Evolutionary conservation across 1,140 invertebrate genomes (phyloP).

Genomic region (Drosophila tristis): DNA sequence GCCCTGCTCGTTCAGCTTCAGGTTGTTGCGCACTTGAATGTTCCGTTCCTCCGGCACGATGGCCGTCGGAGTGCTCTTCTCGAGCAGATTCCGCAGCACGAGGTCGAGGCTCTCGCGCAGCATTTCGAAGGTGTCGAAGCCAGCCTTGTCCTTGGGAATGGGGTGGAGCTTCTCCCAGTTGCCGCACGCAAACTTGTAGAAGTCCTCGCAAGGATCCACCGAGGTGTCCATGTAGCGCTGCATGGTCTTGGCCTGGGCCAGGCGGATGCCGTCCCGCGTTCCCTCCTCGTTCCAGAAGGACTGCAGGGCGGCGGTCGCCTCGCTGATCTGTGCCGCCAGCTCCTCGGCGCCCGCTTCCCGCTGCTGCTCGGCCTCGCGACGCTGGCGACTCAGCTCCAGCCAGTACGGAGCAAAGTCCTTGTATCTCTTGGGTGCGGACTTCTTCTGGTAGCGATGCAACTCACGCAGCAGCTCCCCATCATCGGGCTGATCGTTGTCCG

Average conservation of each 20-base stretch:
- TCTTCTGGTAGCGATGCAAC: conserved; percentile 25
- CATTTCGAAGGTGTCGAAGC: conserved; percentile 93
- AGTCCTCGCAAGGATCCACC: conserved; percentile 94
- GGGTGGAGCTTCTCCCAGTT: conserved; percentile 93
- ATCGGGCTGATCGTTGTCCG: conserved; percentile 7
- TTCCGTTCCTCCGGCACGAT: conserved; percentile 33
- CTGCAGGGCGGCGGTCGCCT: conserved; percentile 63
- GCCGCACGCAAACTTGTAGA: conserved; percentile 95
- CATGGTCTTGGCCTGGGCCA: conserved; percentile 88
- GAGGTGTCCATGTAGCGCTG: conserved; percentile 90
- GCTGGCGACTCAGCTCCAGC: conserved; percentile 25
- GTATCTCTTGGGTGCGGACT: conserved; percentile 20
- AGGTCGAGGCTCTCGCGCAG: conserved; percentile 90
- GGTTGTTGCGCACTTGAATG: conserved; percentile 42
- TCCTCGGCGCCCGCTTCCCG: neutral
- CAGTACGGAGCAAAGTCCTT: conserved; percentile 39
- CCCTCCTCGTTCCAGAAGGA: conserved; percentile 86
- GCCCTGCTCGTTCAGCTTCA: conserved; percentile 56
- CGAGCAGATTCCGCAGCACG: conserved; percentile 88
- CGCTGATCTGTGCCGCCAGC: conserved; percentile 18
- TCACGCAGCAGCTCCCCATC: conserved; percentile 7
- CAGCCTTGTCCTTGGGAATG: conserved; percentile 93
- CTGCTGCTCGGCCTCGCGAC: conserved; percentile 50
- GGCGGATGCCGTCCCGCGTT: conserved; percentile 84
- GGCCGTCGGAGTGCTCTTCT: conserved; percentile 67